A percentile compares a stretch with the other conserved stretches of the same genome.
These are phyloP conservation scores for Chlorodrepanis virens DNA, from an alignment of 2,113 vertebrate genomes.

Conservation along the genomic window DNA sequence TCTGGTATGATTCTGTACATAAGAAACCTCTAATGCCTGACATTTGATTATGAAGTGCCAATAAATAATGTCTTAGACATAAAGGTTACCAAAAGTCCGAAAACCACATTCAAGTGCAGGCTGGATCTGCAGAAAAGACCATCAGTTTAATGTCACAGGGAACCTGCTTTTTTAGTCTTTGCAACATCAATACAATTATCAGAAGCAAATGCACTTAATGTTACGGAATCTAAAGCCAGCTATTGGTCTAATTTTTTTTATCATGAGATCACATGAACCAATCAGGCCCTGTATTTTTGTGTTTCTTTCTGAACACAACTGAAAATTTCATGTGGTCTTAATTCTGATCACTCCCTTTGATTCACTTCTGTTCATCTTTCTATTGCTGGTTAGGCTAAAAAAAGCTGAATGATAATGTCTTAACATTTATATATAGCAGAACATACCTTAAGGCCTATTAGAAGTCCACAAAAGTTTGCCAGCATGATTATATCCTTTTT, in stretches of 20 bases:
- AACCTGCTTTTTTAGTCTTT: not conserved
- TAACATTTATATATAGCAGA: not conserved
- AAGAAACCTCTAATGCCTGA: not conserved
- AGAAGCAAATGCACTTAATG: not conserved
- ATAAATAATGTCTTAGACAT: not conserved
- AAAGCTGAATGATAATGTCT: not conserved
- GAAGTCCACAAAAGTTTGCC: not conserved
- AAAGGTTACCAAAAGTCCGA: not conserved
- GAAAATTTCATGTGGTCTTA: not conserved
- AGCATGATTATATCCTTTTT: not conserved
- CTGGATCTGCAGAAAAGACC: not conserved
- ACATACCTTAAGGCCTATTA: not conserved
- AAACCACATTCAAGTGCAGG: not conserved
- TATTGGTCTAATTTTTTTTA: not conserved
- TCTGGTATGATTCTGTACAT: not conserved
- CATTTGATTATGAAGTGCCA: not conserved
- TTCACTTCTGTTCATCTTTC: not conserved
- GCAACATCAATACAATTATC: not conserved
- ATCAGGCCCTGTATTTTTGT: not conserved
- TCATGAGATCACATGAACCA: not conserved
- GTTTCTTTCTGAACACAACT: not conserved
- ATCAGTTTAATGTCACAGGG: not conserved
- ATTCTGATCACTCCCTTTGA: not conserved
- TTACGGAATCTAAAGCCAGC: not conserved
- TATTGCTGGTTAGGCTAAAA: not conserved